These are phyloP conservation scores for Morpho achilles DNA, from an alignment of 2,888 invertebrate genomes.

Conservation along the genomic window DNA sequence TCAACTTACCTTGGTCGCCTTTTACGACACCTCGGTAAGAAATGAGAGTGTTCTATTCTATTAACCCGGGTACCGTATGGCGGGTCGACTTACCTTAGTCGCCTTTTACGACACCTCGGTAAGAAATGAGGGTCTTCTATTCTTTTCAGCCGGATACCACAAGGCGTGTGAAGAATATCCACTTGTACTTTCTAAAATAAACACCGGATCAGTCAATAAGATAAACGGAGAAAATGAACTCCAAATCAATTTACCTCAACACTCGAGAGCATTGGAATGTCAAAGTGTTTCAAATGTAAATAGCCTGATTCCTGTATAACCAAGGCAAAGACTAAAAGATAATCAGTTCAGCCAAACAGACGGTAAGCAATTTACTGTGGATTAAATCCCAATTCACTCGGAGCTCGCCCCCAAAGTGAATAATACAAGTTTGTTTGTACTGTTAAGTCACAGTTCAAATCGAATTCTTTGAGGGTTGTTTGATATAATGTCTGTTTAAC, in stretches of 20 bases:
- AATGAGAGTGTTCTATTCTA: no score
- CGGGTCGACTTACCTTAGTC: no score
- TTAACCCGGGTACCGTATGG: no score
- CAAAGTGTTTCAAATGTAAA: constrained; percentile 34
- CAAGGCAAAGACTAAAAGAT: constrained; percentile 35
- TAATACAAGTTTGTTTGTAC: constrained; percentile 42
- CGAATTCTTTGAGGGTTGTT: constrained; percentile 36
- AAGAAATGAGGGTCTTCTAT: no score
- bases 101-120: no score
- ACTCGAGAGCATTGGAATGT: constrained; percentile 18
- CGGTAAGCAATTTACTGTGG: constrained; percentile 41
- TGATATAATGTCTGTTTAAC: neutral
- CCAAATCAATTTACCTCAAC: constrained; percentile 1
- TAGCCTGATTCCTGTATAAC: constrained; percentile 34
- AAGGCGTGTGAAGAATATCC: no score
- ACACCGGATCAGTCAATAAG: no score
- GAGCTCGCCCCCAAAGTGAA: constrained; percentile 34
- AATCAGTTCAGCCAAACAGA: constrained; percentile 38
- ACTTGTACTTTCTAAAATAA: no score
- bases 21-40: no score
- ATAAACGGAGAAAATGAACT: no score
- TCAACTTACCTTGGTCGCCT: no score
- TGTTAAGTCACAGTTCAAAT: constrained; percentile 39
- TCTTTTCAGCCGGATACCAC: no score
- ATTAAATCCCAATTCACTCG: constrained; percentile 37